Conservation (phyloP, 2,888 invertebrate genomes). For the Busseola fusca region DNA sequence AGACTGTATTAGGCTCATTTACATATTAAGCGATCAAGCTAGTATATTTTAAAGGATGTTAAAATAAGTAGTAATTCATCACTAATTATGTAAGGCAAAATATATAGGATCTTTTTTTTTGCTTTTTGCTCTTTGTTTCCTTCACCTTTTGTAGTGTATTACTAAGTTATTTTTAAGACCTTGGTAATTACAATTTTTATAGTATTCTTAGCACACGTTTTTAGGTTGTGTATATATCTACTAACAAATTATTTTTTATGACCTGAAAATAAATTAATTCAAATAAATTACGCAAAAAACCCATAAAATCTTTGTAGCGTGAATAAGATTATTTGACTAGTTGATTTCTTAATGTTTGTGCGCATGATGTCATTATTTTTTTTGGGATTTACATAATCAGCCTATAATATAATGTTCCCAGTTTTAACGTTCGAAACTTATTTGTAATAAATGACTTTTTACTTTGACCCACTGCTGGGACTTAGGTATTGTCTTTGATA, state of each 20-base stretch:
- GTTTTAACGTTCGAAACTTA: too few relatives aligned
- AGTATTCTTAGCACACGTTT: too few relatives aligned
- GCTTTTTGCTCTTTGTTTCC: too few relatives aligned
- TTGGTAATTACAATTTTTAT: too few relatives aligned
- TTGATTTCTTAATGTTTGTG: neutral
- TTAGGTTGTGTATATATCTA: too few relatives aligned
- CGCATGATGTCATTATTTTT: neutral
- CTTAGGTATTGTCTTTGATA: neutral
- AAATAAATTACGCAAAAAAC: neutral
- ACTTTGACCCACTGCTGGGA: neutral
- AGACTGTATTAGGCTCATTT: conserved; percentile 22
- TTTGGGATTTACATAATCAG: neutral
- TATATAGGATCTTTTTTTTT: too few relatives aligned
- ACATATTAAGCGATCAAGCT: conserved; percentile 25
- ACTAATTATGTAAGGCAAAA: neutral
- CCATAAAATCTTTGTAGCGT: neutral
- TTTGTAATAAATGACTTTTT: too few relatives aligned
- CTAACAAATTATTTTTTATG: too few relatives aligned
- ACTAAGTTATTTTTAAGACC: too few relatives aligned
- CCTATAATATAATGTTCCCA: neutral
- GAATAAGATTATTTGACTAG: neutral
- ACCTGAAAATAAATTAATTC: too few relatives aligned
- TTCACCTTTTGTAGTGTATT: too few relatives aligned
- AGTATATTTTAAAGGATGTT: conserved; percentile 29
- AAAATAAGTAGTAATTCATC: conserved; percentile 11